phyloP scores from a whole-genome alignment of 2,113 vertebrate genomes.

The Eclectus roratus region DNA sequence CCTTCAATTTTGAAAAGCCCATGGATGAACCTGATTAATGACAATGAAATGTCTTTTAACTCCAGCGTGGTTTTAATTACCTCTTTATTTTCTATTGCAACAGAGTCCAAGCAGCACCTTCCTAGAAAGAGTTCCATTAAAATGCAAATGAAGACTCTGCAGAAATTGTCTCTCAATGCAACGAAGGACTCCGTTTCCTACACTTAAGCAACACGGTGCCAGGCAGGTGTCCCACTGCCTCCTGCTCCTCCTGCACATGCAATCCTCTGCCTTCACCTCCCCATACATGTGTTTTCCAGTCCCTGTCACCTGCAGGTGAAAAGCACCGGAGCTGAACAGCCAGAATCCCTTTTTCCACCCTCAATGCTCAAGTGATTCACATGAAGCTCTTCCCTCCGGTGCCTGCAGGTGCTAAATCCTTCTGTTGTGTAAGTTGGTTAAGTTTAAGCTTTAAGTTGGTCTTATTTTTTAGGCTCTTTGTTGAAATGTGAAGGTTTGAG shows the following conservation, averaged over 20 bases:
- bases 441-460: neutral
- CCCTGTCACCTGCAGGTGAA: neutral
- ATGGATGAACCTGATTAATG: conserved; percentile 11
- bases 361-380: accelerated
- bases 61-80: neutral
- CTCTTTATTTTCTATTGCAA: neutral
- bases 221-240: neutral
- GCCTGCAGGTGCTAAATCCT: neutral
- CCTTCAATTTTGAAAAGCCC: conserved; percentile 16
- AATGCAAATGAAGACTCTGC: conserved; percentile 47
- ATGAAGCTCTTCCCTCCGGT: accelerated
- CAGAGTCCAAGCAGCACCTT: conserved; percentile 18
- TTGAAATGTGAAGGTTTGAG: neutral
- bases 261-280: accelerated
- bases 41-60: neutral
- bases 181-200: neutral
- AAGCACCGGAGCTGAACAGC: neutral
- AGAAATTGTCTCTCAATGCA: neutral
- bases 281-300: accelerated
- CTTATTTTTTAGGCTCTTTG: neutral
- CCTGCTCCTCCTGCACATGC: neutral
- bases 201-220: accelerated
- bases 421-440: neutral
- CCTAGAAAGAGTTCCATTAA: conserved; percentile 58
- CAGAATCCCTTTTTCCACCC: neutral